phyloP scores from a whole-genome alignment of 2,113 vertebrate species.

The Periophthalmodon schlosseri region DNA sequence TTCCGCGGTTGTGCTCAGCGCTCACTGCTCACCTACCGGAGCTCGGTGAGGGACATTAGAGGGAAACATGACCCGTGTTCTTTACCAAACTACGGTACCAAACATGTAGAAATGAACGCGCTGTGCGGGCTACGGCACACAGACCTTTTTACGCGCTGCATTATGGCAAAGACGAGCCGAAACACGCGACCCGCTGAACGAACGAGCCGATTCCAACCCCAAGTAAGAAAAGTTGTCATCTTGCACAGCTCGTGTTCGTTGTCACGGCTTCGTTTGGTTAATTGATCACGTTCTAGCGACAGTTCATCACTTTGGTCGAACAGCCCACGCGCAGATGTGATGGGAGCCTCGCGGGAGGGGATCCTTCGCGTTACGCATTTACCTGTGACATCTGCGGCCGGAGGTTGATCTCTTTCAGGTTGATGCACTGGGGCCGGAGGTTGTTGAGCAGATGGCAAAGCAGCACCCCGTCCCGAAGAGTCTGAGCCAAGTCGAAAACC shows the following conservation, averaged over 20 bases:
- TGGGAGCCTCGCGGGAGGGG: neutral
- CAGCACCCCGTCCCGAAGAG: slow-evolving; percentile 92
- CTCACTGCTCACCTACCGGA: neutral
- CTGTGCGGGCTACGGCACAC: too few species aligned
- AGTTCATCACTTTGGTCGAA: neutral
- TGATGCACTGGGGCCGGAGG: slow-evolving; percentile 86
- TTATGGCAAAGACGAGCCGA: neutral
- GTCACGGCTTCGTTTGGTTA: neutral
- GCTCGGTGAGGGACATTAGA: neutral
- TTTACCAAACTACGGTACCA: neutral
- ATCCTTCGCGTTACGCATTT: slow-evolving; percentile 23
- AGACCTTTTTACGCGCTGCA: neutral
- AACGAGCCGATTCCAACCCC: neutral
- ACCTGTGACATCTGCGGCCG: slow-evolving; percentile 98
- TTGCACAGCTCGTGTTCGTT: neutral
- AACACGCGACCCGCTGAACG: neutral
- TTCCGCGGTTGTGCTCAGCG: neutral
- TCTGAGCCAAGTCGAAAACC: slow-evolving; percentile 96
- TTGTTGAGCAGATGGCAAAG: slow-evolving; percentile 97
- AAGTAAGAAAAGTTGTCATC: neutral
- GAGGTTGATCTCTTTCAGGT: slow-evolving; percentile 96
- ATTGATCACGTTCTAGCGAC: neutral
- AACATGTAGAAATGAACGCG: neutral
- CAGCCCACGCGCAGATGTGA: neutral
- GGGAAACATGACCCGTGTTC: neutral